Evolutionary conservation across 2,888 invertebrate genomes (phyloP).

Genomic region (Phyllotreta striolata): DNA sequence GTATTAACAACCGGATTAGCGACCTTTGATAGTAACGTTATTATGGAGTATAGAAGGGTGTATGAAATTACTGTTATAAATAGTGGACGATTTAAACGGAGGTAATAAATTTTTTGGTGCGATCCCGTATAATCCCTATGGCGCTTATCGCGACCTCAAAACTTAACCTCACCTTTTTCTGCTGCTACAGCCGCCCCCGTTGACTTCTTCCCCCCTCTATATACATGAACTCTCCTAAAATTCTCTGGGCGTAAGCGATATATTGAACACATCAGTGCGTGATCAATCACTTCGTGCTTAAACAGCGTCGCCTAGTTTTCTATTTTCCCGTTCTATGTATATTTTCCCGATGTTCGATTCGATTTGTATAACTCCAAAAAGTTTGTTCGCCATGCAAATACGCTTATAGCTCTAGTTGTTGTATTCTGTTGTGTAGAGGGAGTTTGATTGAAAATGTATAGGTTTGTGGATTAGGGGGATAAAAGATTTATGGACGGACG

Average conservation of each 20-base stretch:
- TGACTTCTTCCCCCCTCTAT: conserved; percentile 5
- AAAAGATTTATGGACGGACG: background rate
- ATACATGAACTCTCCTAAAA: conserved; percentile 15
- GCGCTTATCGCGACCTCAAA: conserved; percentile 4
- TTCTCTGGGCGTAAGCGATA: conserved; percentile 20
- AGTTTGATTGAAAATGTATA: too few relatives aligned
- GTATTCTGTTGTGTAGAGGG: too few relatives aligned
- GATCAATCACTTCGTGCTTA: conserved; percentile 11
- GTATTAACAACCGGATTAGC: too few relatives aligned
- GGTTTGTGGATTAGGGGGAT: too few relatives aligned
- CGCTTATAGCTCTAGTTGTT: background rate
- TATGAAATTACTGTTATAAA: too few relatives aligned
- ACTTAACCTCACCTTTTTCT: conserved; percentile 10
- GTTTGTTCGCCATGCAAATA: background rate
- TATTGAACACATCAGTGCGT: conserved; percentile 23
- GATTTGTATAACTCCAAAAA: too few relatives aligned
- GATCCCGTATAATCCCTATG: background rate
- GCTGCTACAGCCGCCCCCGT: background rate
- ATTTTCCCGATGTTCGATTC: too few relatives aligned
- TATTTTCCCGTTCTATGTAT: background rate
- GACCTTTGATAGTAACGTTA: too few relatives aligned
- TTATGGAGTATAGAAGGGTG: too few relatives aligned
- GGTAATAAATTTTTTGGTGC: background rate
- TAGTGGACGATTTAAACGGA: too few relatives aligned
- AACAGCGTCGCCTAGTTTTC: background rate